phyloP scores from a whole-genome alignment of 1,140 invertebrate genomes.

The Micrasema longulum region DNA sequence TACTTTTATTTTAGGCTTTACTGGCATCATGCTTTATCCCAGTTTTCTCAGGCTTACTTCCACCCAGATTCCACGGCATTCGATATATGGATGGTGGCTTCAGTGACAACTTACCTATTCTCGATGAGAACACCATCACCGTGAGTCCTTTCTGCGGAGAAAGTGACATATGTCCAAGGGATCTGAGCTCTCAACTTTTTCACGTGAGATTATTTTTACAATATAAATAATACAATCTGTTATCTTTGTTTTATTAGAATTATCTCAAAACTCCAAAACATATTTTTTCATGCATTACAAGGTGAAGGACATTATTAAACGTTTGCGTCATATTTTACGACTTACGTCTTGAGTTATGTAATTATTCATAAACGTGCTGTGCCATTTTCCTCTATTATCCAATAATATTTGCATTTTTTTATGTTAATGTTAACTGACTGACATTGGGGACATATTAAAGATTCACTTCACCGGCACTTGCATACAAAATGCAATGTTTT shows the following conservation, averaged over 20 bases:
- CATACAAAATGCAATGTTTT: too few species aligned
- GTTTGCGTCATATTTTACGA: constrained; percentile 30
- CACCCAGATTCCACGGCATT: constrained; percentile 89
- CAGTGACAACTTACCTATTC: constrained; percentile 93
- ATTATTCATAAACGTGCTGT: too few species aligned
- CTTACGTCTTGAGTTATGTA: too few species aligned
- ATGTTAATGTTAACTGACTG: too few species aligned
- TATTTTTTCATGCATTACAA: constrained; percentile 11
- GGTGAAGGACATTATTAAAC: constrained; percentile 10
- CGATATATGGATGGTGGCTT: constrained; percentile 97
- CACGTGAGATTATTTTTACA: constrained; percentile 71
- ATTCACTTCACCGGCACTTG: too few species aligned
- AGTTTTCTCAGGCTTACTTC: constrained; percentile 93
- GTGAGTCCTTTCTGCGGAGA: constrained; percentile 98
- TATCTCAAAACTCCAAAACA: constrained; percentile 28
- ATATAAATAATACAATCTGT: not conserved
- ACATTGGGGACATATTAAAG: too few species aligned
- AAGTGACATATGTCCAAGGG: constrained; percentile 96
- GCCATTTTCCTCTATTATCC: too few species aligned
- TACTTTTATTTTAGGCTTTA: constrained; percentile 74
- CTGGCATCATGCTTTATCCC: constrained; percentile 96
- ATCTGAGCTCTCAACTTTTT: constrained; percentile 87
- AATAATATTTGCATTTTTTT: too few species aligned
- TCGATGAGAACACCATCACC: constrained; percentile 96
- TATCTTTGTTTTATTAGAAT: not conserved